Evolutionary conservation across 2,888 invertebrate genomes (phyloP).

Genomic region (Microctonus aethiopoides): DNA sequence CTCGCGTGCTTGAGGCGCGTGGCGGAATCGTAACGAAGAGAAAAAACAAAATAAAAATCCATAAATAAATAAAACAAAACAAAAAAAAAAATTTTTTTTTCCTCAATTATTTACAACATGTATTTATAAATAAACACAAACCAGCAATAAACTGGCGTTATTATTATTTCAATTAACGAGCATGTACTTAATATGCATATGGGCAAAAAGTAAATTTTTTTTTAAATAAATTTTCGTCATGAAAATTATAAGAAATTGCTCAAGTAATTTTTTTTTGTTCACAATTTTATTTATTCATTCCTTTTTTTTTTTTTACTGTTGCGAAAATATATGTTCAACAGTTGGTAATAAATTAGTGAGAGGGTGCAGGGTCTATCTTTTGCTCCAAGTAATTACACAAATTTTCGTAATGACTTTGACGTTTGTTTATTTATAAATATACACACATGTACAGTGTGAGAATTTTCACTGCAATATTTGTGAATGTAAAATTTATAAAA

Average conservation of each 20-base stretch:
- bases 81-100: no score
- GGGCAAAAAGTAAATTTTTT: no score
- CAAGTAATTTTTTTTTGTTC: not conserved
- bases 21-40: conserved; percentile 15
- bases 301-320: not conserved
- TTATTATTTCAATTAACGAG: no score
- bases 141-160: no score
- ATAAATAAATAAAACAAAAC: not conserved
- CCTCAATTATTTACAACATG: no score
- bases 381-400: conserved; percentile 12
- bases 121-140: no score
- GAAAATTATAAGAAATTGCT: not conserved
- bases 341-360: not conserved
- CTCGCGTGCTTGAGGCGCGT: conserved; percentile 23
- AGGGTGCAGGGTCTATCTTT: conserved; percentile 2
- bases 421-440: not conserved
- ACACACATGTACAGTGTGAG: no score
- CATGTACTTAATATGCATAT: no score
- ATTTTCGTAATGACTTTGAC: conserved; percentile 23
- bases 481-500: not conserved
- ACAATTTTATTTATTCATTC: no score
- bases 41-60: not conserved
- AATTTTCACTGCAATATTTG: no score
- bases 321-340: not conserved
- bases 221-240: no score